Percentiles rank a stretch among this genome's conserved stretches.
phyloP scores from a whole-genome alignment of 2,113 vertebrate species.

The Neoarius graeffei region DNA sequence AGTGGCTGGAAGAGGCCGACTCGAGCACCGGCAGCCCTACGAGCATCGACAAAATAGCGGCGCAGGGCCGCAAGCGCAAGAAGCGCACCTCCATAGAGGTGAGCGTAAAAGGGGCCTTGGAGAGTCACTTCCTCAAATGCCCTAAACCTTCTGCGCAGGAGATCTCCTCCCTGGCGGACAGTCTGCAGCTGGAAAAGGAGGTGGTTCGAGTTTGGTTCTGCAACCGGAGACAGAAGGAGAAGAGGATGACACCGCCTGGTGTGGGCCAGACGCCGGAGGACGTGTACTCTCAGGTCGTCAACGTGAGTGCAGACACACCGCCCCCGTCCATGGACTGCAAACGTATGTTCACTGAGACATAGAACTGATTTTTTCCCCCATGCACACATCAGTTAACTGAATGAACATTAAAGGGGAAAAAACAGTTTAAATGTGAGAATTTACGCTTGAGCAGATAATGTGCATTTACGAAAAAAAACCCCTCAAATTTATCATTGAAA shows the following conservation, averaged over 20 bases:
- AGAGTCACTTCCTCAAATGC: conserved; percentile 95
- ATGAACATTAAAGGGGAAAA: conserved; percentile 63
- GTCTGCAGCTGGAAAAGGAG: conserved; percentile 90
- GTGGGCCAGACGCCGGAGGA: conserved; percentile 93
- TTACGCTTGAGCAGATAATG: conserved; percentile 34
- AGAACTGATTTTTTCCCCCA: conserved; percentile 67
- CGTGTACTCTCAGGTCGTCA: conserved; percentile 93
- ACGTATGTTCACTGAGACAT: conserved; percentile 93
- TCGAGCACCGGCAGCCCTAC: conserved; percentile 88
- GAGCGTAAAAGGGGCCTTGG: conserved; percentile 89
- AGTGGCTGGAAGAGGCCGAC: conserved; percentile 93
- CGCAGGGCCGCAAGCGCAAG: conserved; percentile 89
- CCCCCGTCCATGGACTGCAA: conserved; percentile 92
- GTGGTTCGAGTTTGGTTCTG: conserved; percentile 98
- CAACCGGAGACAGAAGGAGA: conserved; percentile 97
- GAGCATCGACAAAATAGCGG: conserved; percentile 91
- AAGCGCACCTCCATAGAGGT: conserved; percentile 95
- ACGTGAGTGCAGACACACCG: conserved; percentile 92
- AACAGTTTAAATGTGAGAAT: conserved; percentile 49
- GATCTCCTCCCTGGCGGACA: conserved; percentile 88
- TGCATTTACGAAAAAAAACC: conserved; percentile 16
- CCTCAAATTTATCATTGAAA: conserved; percentile 44
- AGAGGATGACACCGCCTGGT: conserved; percentile 96
- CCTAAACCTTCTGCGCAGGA: conserved; percentile 97
- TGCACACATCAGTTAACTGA: conserved; percentile 57